Base-by-base conservation (phyloP, 2,888 invertebrate genomes). In the Cosmorhoe ocellata region DNA sequence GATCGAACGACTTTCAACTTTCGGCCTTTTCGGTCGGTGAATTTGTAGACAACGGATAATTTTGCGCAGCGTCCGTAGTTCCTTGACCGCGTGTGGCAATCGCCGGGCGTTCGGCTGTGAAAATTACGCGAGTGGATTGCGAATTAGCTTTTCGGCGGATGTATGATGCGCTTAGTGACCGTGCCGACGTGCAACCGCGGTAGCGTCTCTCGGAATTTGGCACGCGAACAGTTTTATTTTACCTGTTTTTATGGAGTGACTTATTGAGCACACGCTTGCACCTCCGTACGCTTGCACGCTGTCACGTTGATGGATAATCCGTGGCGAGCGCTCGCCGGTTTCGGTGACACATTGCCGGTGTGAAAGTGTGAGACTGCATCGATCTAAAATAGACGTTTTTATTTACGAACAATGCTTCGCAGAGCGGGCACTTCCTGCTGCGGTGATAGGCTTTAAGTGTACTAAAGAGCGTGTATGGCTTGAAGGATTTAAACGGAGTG, bases 371-470 rank as follows among this genome's bases (percentile, higher is more conserved):
- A 71, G 76, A 74, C 71, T 77, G 79, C 79, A 77, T 76, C 66
- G 65, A 76, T 79, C 71, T 65, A 77, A 85, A 85, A 85, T 83
- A 84, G 80, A 78, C 68, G 71, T 77, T 77, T 77, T 79, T 77
- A 79, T 79, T 80, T 79, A 77, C 58, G 78, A 78, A 79, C 81
- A 76, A 81, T 82, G 72, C 51, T 64, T 55, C 57, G 64, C 61
- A 46, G 63, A 56, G 51, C 58, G 50, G 26, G 49, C 64, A 66
- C 69, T 74, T 76, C 74, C 70, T 72, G 66, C 68, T 68, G 69
- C 64, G 58, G 56, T 61, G 59, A 58, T 62, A 59, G 45, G 59
- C 54, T 49, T 55, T 56, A 56, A 56, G 53, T 44, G 59, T 55
- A 59, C 50, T 67, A 51, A 66, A 52, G 65, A 51, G 56, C 43